Conservation (phyloP, 2,113 vertebrate species). For the Diadophis punctatus region DNA sequence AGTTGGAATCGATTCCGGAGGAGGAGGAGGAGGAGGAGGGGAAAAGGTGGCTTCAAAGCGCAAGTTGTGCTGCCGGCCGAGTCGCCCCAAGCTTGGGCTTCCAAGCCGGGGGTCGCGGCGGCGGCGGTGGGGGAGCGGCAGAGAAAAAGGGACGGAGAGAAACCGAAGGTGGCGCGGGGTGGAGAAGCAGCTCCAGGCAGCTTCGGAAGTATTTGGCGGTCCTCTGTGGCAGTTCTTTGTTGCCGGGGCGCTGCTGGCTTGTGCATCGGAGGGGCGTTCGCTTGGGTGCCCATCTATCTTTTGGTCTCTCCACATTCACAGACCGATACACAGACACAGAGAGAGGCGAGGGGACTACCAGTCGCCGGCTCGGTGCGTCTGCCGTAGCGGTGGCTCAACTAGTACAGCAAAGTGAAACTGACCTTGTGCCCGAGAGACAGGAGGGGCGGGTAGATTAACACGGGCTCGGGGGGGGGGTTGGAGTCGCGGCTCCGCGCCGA, state of each 20-base stretch:
- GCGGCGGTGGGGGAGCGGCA: no score
- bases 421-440: constrained; percentile 17
- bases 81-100: neutral
- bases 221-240: constrained; percentile 4
- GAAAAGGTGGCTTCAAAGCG: neutral
- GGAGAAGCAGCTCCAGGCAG: neutral
- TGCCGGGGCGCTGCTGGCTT: neutral
- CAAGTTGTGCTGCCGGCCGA: neutral
- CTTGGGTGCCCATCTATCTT: neutral
- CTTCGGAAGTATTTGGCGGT: neutral
- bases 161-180: neutral
- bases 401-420: constrained; percentile 22
- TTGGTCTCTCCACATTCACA: neutral
- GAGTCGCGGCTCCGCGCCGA: constrained; percentile 35
- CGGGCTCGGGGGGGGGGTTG: neutral
- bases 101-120: neutral
- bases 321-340: neutral
- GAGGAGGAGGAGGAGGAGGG: neutral
- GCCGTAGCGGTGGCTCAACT: neutral
- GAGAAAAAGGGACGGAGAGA: neutral
- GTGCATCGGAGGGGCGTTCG: neutral
- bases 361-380: neutral
- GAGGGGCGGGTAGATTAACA: neutral
- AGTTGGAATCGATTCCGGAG: neutral
- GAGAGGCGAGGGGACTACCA: no score